Evolutionary conservation across 2,888 invertebrate genomes (phyloP), one percentile per base, ranked within the genome.

Genomic region (Ormyrus thymus): DNA sequence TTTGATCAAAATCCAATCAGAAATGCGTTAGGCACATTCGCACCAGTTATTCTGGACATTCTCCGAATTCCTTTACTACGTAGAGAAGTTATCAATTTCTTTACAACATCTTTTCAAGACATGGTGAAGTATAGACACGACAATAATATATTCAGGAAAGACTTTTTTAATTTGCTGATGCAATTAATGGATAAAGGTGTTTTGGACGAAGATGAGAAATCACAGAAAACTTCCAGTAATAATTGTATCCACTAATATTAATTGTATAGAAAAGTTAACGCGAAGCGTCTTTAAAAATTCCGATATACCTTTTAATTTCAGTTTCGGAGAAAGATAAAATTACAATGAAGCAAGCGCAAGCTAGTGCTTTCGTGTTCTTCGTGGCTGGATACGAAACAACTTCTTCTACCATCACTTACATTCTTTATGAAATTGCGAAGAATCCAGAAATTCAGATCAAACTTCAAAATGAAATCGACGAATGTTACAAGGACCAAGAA

Each of bases 381-480:
- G 76, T 90, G 55, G 91, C 91, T 51, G 91, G 91, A 7, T 91
- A 90, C 81, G 91, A 91, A 83, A 91, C 91, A 0, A 91, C 91
- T 2, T 90, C 91, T 6, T 89, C 91, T n/a, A 89, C 91, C 4
- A 88, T 90, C 59, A 90, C 90, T 78, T 90, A 90, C 76, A 88
- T 89, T 5, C 82, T 90, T 11, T 90, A 88, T 76, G 89, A 90
- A 84, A 86, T 91, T 81, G 89, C 91, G 7, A 71, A 83, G 15
- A 86, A 90, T 84, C 83, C 83, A 10, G 83, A 86, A 5, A 86
- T 91, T 9, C 91, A 91, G 83, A 82, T 88, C 11, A 89, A 83
- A 82, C 87, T 90, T 4, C 84, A 89, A 43, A 65, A 84, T 10
- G 91, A 91, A 83, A 85, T 91, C 9, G 84, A 86, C 29, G 80